Evolutionary conservation across 2,888 invertebrate species (phyloP), one percentile per base, ranked within the genome.

Genomic region (Argynnis bischoffii): DNA sequence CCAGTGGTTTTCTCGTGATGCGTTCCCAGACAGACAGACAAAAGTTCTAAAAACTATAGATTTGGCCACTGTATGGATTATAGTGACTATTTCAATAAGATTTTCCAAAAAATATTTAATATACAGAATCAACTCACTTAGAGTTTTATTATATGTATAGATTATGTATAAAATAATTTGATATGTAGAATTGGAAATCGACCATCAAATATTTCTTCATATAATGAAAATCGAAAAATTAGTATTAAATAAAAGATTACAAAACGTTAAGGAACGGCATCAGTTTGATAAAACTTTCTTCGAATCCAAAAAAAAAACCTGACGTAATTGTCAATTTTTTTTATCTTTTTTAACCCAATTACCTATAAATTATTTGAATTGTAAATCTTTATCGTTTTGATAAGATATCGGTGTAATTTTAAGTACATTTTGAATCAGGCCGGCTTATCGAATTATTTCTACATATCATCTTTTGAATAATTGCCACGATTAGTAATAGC

Each of bases 291-390:
- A 51, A 51, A 51, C 53, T 60, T 61, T 61, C 11, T 18, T 18
- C 15, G 35, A 57, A 61, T 53, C 14, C 51, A 41, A 41, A 53
- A 41, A 18, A 50, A 53, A 41, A 61, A n/a, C 18, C 15, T 61
- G 50, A 61, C 51, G 51, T 51, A 51, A 51, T 51, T 41, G 16
- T 21, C 41, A 18, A 3, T 41, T 41, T 61, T 18, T 50, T 41
- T 41, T 71, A 71, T 72, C 69, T 67, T 56, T 46, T 68, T 78
- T 87, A 89, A 87, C 88, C 88, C 81, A 87, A 84, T 88, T 87
- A 87, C 83, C 79, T 84, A 81, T 81, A 85, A 87, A 84, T 87
- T 83, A 85, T 76, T 75, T 81, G 78, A 79, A 79, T 77, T 75
- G 79, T 66, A 74, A 71, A 70, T 68, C 59, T 67, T 73, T 76